These are phyloP conservation scores for Lepidocyrtoides sp. DNA, from an alignment of 2,888 invertebrate genomes.

Conservation along the genomic window DNA sequence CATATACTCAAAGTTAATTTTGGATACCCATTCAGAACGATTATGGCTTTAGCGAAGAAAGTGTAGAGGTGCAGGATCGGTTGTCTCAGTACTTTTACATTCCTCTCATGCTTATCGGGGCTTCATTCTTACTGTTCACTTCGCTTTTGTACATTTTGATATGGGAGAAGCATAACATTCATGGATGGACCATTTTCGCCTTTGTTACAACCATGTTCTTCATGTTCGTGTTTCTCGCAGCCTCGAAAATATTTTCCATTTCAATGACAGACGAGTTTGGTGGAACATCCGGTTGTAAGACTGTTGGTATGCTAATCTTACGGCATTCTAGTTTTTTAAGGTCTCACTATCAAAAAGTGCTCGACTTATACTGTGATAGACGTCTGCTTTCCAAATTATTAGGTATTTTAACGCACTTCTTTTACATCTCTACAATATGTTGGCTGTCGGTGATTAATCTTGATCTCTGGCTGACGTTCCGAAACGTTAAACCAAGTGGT, in stretches of 20 bases:
- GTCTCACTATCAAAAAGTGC: too few relatives aligned
- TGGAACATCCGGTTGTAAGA: conserved; percentile 3
- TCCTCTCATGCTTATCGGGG: conserved; percentile 36
- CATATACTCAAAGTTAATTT: not conserved
- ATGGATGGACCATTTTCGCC: conserved; percentile 76
- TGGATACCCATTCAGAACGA: not conserved
- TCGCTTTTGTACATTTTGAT: conserved; percentile 65
- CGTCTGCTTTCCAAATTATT: not conserved
- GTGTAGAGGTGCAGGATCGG: not conserved
- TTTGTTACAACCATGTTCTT: conserved; percentile 73
- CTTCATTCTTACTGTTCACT: conserved; percentile 58
- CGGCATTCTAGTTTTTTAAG: too few relatives aligned
- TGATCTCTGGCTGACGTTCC: conserved; percentile 73
- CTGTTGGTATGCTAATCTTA: conserved; percentile 30
- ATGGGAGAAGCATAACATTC: conserved; percentile 79
- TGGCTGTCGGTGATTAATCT: conserved; percentile 76
- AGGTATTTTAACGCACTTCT: conserved; percentile 77
- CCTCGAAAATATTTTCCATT: conserved; percentile 44
- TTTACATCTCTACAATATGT: conserved; percentile 71
- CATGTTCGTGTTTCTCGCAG: conserved; percentile 68
- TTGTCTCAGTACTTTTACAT: not conserved
- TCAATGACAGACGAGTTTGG: not conserved
- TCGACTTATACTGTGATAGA: too few relatives aligned
- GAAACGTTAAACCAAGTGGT: conserved; percentile 62
- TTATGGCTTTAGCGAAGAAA: not conserved